These are phyloP conservation scores for Patella ulyssiponensis DNA, from an alignment of 2,888 invertebrate genomes.

Conservation along the genomic window DNA sequence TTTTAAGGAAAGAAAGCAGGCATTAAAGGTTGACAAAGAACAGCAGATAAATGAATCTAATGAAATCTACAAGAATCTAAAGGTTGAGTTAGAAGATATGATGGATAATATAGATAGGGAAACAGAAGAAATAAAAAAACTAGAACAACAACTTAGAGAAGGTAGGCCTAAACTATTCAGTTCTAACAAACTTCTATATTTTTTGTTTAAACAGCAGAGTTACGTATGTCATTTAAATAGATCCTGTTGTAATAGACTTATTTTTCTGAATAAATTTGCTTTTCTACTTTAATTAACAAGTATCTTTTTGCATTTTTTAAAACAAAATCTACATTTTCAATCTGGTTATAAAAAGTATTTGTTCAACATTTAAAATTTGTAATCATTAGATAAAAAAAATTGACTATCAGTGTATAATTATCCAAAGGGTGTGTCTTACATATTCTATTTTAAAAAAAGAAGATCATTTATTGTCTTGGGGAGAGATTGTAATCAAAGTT, in stretches of 20 bases:
- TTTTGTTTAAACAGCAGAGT: too few species aligned
- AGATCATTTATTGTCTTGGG: too few species aligned
- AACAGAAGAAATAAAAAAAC: constrained; percentile 61
- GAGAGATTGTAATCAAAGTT: too few species aligned
- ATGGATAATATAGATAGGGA: constrained; percentile 63
- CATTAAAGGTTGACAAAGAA: constrained; percentile 64
- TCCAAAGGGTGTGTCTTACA: too few species aligned
- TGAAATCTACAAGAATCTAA: constrained; percentile 59
- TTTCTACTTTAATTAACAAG: too few species aligned
- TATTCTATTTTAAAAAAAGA: too few species aligned
- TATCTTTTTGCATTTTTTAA: too few species aligned
- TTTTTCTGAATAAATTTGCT: not conserved
- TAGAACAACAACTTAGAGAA: constrained; percentile 66
- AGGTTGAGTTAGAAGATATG: constrained; percentile 63
- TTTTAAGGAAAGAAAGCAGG: constrained; percentile 56
- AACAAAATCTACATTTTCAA: too few species aligned
- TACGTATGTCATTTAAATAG: not conserved
- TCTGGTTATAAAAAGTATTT: too few species aligned
- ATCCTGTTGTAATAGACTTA: not conserved
- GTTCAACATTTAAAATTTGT: too few species aligned
- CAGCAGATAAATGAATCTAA: constrained; percentile 61
- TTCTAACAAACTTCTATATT: not conserved
- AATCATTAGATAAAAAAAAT: too few species aligned
- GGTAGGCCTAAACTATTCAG: constrained; percentile 43
- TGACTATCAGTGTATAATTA: too few species aligned